Evolutionary conservation across 2,113 vertebrate species (phyloP).

Genomic region (Hypanus sabinus): DNA sequence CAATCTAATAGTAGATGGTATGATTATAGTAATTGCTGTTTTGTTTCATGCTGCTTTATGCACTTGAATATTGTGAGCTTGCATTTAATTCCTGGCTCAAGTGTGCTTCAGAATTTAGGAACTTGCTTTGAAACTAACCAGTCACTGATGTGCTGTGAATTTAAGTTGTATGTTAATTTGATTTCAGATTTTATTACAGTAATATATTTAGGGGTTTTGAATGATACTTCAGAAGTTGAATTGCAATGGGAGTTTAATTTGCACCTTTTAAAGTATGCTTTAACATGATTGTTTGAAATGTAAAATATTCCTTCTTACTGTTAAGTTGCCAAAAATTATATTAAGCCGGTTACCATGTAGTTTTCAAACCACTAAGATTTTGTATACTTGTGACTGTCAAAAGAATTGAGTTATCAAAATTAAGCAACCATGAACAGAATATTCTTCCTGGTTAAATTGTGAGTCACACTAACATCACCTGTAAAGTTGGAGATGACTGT

Average conservation of each 20-base stretch:
- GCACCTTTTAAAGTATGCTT: neutral
- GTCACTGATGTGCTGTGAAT: neutral
- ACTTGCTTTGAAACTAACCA: neutral
- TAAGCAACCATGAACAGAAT: neutral
- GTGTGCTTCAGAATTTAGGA: neutral
- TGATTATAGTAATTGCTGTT: neutral
- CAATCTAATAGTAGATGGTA: neutral
- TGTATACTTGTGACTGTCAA: neutral
- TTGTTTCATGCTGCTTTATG: neutral
- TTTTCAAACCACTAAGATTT: too few relatives aligned
- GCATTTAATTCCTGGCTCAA: neutral
- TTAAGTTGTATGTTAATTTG: slow-evolving; percentile 10
- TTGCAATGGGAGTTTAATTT: neutral
- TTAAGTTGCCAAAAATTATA: neutral
- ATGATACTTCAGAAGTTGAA: neutral
- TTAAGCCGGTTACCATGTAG: neutral
- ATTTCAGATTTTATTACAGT: neutral
- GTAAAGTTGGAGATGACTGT: neutral
- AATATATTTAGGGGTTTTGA: neutral
- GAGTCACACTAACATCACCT: neutral
- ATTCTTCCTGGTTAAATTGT: neutral
- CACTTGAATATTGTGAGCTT: neutral
- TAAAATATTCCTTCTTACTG: neutral
- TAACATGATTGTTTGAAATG: neutral
- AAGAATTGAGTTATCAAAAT: neutral